A percentile compares a stretch with the other conserved stretches of the same genome.
phyloP scores from a whole-genome alignment of 2,888 invertebrate genomes.

The Aelia acuminata region DNA sequence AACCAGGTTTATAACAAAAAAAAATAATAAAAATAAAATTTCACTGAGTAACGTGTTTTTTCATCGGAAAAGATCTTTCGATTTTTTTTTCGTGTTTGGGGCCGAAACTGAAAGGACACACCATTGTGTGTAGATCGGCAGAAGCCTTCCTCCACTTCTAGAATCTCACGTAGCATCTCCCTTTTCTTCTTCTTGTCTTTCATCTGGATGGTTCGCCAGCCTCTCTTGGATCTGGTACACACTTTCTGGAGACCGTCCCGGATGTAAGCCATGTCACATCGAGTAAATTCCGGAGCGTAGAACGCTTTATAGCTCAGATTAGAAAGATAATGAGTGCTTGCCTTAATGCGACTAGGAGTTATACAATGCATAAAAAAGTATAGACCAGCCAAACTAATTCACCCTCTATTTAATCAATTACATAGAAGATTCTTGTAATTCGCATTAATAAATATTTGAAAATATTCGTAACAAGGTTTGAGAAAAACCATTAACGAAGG shows the following conservation, averaged over 20 bases:
- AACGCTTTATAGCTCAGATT: background rate
- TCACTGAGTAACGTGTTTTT: too few species aligned
- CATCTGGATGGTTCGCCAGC: background rate
- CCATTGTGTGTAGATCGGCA: conserved; percentile 20
- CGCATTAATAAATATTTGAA: too few species aligned
- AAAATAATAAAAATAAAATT: too few species aligned
- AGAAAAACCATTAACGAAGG: too few species aligned
- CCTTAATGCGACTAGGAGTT: too few species aligned
- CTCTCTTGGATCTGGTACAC: background rate
- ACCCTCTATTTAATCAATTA: too few species aligned
- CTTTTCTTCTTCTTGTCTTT: conserved; percentile 25
- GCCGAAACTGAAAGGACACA: background rate
- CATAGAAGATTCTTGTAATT: too few species aligned
- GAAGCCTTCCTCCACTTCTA: background rate
- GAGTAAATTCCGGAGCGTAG: background rate
- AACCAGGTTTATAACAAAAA: too few species aligned
- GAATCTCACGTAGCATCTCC: conserved; percentile 39
- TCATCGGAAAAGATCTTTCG: too few species aligned
- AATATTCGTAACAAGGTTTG: too few species aligned
- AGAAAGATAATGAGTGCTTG: background rate
- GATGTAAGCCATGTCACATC: conserved; percentile 1
- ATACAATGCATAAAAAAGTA: too few species aligned
- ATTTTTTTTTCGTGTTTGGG: background rate
- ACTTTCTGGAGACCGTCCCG: conserved; percentile 24
- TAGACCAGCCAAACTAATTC: too few species aligned